Percentiles rank a stretch among this genome's conserved stretches.
Evolutionary conservation across 2,888 invertebrate species (phyloP).

Genomic region (Andrena fulva): DNA sequence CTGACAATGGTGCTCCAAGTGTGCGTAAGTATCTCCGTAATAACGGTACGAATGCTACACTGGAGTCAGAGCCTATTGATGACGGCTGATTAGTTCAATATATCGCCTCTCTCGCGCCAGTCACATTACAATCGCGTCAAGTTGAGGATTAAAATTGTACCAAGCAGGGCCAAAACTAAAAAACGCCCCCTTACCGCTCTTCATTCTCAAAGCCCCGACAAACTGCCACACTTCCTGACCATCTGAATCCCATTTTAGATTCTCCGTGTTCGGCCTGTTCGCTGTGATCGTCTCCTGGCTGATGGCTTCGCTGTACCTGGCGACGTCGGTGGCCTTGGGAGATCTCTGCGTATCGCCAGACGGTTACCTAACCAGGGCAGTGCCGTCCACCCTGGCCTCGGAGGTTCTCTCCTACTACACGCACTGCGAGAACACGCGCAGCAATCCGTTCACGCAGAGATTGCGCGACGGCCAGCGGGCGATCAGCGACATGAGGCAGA

Average conservation of each 20-base stretch:
- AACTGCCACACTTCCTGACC: background rate
- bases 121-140: too few relatives aligned
- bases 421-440: constrained; percentile 92
- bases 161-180: too few relatives aligned
- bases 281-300: constrained; percentile 96
- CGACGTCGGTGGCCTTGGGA: constrained; percentile 93
- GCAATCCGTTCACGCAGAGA: constrained; percentile 93
- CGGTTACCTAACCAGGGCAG: constrained; percentile 88
- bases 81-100: too few relatives aligned
- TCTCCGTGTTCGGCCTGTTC: constrained; percentile 94
- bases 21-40: too few relatives aligned
- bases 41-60: too few relatives aligned
- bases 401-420: constrained; percentile 92
- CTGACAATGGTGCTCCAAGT: too few relatives aligned
- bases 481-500: constrained; percentile 86
- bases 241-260: constrained; percentile 83
- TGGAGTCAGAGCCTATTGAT: too few relatives aligned
- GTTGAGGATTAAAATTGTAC: background rate
- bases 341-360: constrained; percentile 95
- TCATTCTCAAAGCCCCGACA: background rate
- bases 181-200: too few relatives aligned
- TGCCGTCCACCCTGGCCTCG: constrained; percentile 79
- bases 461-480: constrained; percentile 92
- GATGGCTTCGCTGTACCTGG: constrained; percentile 94
- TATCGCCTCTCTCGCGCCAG: too few relatives aligned